A percentile compares a stretch with the other conserved stretches of the same genome.
These are phyloP conservation scores for Cercopithecus petaurista DNA, from an alignment of 2,797 vertebrate genomes.

Conservation along the genomic window DNA sequence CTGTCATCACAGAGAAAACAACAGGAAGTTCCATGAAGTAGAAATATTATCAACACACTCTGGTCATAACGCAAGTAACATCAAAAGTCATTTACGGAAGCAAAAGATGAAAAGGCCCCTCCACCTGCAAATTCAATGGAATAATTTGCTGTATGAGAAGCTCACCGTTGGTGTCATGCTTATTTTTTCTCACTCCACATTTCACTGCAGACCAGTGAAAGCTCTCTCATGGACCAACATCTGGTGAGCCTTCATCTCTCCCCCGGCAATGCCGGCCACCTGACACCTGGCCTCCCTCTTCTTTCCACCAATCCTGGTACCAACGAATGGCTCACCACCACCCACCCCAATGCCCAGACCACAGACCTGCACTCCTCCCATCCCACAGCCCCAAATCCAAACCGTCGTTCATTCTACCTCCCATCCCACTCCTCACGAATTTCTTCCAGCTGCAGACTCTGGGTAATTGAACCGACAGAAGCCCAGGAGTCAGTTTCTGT, in stretches of 20 bases:
- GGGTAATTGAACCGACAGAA: background rate
- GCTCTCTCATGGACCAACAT: rapidly evolving
- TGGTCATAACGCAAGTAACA: no score
- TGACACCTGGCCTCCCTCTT: rapidly evolving
- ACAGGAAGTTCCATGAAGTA: background rate
- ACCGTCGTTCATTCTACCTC: background rate
- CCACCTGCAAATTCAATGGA: rapidly evolving
- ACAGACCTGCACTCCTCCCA: no score
- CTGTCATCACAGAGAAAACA: background rate
- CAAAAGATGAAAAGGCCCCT: background rate
- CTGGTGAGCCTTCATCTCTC: background rate
- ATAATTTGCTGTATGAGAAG: no score
- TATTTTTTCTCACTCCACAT: background rate
- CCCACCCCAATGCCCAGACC: background rate
- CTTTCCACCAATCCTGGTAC: no score
- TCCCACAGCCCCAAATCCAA: no score
- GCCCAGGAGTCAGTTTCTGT: background rate
- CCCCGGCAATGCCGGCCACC: background rate
- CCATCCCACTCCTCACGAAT: rapidly evolving
- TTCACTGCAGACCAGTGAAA: background rate
- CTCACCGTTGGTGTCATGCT: no score
- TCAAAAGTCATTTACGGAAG: background rate
- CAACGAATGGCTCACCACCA: background rate
- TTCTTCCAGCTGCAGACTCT: background rate
- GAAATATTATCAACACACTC: rapidly evolving